Evolutionary conservation across 1,140 invertebrate species (phyloP), one percentile per base, ranked within the genome.

Genomic region (Neomicropteryx cornuta): DNA sequence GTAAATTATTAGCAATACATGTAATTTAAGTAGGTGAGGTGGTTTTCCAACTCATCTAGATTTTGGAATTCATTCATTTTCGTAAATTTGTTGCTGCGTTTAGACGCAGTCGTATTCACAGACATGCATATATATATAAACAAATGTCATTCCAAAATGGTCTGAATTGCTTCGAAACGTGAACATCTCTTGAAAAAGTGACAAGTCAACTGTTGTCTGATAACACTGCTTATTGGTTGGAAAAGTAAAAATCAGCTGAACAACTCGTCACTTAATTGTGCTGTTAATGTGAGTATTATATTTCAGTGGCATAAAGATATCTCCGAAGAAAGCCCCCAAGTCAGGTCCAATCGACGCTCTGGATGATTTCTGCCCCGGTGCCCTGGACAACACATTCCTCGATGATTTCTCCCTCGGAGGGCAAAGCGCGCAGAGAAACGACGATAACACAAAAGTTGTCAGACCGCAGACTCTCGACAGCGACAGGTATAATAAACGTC

Each of bases 291-390:
- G 33, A n/a, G 11, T 19, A 28, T 28, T 13, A 5, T 41, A n/a
- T 18, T 29, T 17, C 36, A 61, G 56, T 36, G 37, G 41, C 23
- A 42, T 46, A n/a, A 55, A 48, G 31, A 56, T 53, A 14, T 52
- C 58, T 5, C 48, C 53, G 1, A 13, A 8, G 23, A 13, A 13
- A 8, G 23, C 13, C 22, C 18, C 17, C 24, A 38, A 48, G 38
- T 16, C 43, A 42, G 3, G 48, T 5, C 47, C 65, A 19, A 47
- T 53, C 23, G 50, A 69, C 69, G 43, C 73, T 42, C 76, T 92
- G 14, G 87, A 93, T 44, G 87, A 93, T 54, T 93, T 92, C 69
- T 78, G 90, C 53, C 80, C 79, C 29, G 82, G 80, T 8, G 72
- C 75, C 21, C 55, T 89, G 8, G 86, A 88, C 55, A 77, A 76